Evolutionary conservation across 2,797 vertebrate species (phyloP).

Genomic region (Microchirus variegatus): DNA sequence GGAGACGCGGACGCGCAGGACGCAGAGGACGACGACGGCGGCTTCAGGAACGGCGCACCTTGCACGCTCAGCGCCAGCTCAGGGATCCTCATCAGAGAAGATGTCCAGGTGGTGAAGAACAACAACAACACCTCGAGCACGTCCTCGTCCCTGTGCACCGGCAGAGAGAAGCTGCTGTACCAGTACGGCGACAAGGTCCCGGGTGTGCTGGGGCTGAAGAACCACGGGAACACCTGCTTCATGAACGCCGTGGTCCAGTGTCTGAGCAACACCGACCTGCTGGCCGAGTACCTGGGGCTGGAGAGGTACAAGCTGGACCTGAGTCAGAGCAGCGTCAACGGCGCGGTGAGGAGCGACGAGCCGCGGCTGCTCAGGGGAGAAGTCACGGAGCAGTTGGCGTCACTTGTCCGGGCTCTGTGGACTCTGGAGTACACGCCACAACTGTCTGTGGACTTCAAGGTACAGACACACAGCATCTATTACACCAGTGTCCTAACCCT

Average conservation of each 20-base stretch:
- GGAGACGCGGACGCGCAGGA: constrained; percentile 69
- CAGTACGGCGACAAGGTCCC: constrained; percentile 82
- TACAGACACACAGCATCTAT: constrained; percentile 53
- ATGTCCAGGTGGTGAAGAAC: constrained; percentile 57
- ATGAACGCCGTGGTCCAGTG: constrained; percentile 98
- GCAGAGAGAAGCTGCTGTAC: constrained; percentile 71
- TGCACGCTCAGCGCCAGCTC: constrained; percentile 74
- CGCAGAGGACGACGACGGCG: constrained; percentile 86
- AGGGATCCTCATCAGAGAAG: constrained; percentile 52
- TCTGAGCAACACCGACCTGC: constrained; percentile 93
- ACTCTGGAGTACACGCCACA: constrained; percentile 93
- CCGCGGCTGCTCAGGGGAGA: constrained; percentile 73
- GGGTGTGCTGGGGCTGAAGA: constrained; percentile 90
- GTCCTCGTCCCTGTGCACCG: constrained; percentile 59
- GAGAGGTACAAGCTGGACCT: constrained; percentile 80
- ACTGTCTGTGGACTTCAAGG: constrained; percentile 96
- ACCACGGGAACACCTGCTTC: constrained; percentile 98
- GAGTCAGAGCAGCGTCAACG: constrained; percentile 38
- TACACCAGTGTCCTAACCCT: too few relatives aligned
- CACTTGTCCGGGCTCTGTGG: constrained; percentile 92
- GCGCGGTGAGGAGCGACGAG: constrained; percentile 48
- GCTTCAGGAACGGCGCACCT: constrained; percentile 78
- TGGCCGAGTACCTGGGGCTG: constrained; percentile 91
- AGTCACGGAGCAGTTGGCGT: constrained; percentile 90
- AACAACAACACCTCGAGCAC: constrained; percentile 59